Base-by-base conservation (phyloP, 53 echinoderm and acorn worm species). In the Echinarachnius parma region DNA sequence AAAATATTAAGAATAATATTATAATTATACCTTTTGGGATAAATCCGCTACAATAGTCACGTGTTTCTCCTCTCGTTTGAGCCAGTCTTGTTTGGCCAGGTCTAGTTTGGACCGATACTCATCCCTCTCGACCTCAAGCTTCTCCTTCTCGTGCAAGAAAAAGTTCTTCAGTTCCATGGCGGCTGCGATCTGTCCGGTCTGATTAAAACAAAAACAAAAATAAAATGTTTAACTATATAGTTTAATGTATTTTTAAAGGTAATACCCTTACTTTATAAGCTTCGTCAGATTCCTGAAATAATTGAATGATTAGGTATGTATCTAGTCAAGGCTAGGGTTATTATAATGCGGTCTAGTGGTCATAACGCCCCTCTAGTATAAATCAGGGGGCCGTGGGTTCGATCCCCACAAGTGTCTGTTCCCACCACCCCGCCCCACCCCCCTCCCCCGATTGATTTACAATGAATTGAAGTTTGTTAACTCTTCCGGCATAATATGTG, bases 1-100 rank as follows among this genome's bases (percentile, higher is more conserved):
- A 5, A 57, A 13, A 13, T 39, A 7, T 13, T 7, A 9, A 7
- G 13, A n/a, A n/a, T n/a, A n/a, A n/a, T n/a, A n/a, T n/a, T n/a
- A n/a, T n/a, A n/a, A n/a, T n/a, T n/a, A n/a, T 46, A 68, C 68
- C 32, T 68, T 68, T 2, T 68, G 33, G 4, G 52, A 49, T 16
- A 68, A 33, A 29, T 68, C 50, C 2, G 49, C 68, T 5, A 68
- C 68, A 2, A 68, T 13, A 21, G 34, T 68, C 52, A 50, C 20
- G 53, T 68, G 68, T 52, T 34, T 30, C 10, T 68, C 68, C 20
- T 47, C 7, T n/a, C 28, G 28, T 31, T 31, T 52, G 13, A 49
- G 19, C 2, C 26, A 14, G 10, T 68, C 52, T 29, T 30, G 29
- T 34, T 52, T 68, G 22, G 52, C 32, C 22, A 7, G 16, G 10